Evolutionary conservation across 2,113 vertebrate species (phyloP).

Genomic region (Parotia lawesii): DNA sequence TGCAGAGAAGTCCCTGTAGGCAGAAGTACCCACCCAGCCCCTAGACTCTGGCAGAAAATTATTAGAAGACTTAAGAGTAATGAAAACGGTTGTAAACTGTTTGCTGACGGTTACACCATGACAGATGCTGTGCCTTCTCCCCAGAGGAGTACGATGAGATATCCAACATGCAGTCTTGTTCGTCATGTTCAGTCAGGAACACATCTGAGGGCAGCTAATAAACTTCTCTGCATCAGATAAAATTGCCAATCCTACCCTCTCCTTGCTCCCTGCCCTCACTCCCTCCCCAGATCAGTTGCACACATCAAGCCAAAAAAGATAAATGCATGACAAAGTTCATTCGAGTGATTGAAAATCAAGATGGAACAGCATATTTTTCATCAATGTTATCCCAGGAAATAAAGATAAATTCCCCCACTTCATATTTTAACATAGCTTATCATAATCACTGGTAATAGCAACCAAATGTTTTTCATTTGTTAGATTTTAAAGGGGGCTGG

Average conservation of each 20-base stretch:
- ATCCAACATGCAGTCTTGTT: background rate
- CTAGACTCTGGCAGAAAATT: background rate
- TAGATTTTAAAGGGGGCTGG: background rate
- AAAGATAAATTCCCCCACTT: constrained; percentile 67
- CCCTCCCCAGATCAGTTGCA: background rate
- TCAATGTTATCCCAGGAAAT: constrained; percentile 62
- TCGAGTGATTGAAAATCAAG: constrained; percentile 50
- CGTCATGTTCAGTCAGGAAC: background rate
- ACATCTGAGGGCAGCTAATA: constrained; percentile 41
- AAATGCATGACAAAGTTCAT: constrained; percentile 37
- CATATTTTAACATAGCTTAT: constrained; percentile 48
- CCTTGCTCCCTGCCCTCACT: background rate
- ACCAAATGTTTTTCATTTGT: constrained; percentile 69
- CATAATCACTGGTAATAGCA: constrained; percentile 60
- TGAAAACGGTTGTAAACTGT: constrained; percentile 62
- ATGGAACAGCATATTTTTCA: constrained; percentile 54
- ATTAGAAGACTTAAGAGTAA: constrained; percentile 47
- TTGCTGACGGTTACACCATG: constrained; percentile 22
- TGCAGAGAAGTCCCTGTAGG: background rate
- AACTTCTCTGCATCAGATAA: constrained; percentile 45
- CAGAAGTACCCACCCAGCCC: background rate
- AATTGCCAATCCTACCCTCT: background rate
- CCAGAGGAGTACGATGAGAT: background rate
- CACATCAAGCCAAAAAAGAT: constrained; percentile 20
- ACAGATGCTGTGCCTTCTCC: background rate